Evolutionary conservation across 2,797 vertebrate species (phyloP), one percentile per base, ranked within the genome.

Genomic region (Chrosomus eos): DNA sequence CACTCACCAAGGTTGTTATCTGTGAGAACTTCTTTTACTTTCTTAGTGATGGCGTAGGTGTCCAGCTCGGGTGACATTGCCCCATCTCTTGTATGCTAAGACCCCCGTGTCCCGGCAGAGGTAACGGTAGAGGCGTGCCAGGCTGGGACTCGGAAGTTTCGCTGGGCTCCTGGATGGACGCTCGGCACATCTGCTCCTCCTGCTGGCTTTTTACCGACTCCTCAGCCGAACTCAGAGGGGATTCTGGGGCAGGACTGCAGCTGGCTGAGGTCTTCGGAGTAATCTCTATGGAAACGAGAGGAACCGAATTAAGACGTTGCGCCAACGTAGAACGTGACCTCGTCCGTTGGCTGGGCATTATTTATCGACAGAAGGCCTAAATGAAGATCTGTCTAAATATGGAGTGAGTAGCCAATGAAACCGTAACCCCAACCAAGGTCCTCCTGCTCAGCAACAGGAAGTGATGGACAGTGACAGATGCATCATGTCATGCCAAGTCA

Each of bases 201-300:
- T 96, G 89, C 0, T 97, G 90, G 88, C 96, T 97, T 90, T 96
- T 97, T 88, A 97, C 95, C 0, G 96, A 97, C 64, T 97, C 96
- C 51, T 95, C 96, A 21, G 90, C 89, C 16, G 96, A 97, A 84
- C 96, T 97, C 92, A 96, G 93, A 1, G 96, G 96, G 43, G 97
- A 97, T 62, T 97, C 96, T 0, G 96, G 96, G 62, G 96, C 95
- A 7, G 97, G 96, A 92, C 96, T 97, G 92, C 95, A 97, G 93
- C 96, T 96, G 89, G 95, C 95, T 4, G 96, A 97, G 88, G 96
- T 96, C 95, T 97, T 97, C 89, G 97, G 97, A 88, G 96, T 97
- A 93, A 95, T 96, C 93, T 97, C 96, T 97, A 94, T 11, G 93
- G 90, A 87, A 81, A 82, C 60, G 58, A 67, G 38, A 62, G 43